A percentile compares a stretch with the other conserved stretches of the same genome.
Evolutionary conservation across 2,113 vertebrate species (phyloP).

Genomic region (Zosterops borbonicus): DNA sequence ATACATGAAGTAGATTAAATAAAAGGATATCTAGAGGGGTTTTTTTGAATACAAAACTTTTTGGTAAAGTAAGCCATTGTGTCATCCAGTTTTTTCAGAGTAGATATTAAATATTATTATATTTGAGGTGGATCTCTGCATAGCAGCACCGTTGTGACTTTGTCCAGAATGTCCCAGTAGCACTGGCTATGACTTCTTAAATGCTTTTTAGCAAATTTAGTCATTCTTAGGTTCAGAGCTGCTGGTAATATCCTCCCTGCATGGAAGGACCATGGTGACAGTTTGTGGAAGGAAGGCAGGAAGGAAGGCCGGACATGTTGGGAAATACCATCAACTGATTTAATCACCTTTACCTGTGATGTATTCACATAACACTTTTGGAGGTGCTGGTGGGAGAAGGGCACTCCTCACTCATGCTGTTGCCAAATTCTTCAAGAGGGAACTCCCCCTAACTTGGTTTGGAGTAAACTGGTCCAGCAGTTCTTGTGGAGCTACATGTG

Average conservation of each 20-base stretch:
- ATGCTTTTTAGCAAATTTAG: neutral
- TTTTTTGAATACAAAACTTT: neutral
- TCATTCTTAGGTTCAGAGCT: neutral
- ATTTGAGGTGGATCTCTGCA: neutral
- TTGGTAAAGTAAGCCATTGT: neutral
- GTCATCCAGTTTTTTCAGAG: neutral
- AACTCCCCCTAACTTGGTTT: neutral
- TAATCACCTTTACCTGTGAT: neutral
- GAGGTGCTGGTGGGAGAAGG: neutral
- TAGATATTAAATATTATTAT: neutral
- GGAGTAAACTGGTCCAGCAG: neutral
- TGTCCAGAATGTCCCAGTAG: neutral
- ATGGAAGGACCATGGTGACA: neutral
- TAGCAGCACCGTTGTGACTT: neutral
- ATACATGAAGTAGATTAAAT: neutral
- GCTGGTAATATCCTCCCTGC: neutral
- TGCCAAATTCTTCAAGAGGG: neutral
- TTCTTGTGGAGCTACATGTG: neutral
- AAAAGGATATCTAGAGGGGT: neutral
- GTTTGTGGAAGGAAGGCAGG: neutral
- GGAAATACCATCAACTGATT: neutral
- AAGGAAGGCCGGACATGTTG: accelerated
- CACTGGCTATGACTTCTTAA: neutral
- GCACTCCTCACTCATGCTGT: neutral
- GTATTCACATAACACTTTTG: neutral